Evolutionary conservation across 2,113 vertebrate species (phyloP).

Genomic region (Boleophthalmus pectinirostris): DNA sequence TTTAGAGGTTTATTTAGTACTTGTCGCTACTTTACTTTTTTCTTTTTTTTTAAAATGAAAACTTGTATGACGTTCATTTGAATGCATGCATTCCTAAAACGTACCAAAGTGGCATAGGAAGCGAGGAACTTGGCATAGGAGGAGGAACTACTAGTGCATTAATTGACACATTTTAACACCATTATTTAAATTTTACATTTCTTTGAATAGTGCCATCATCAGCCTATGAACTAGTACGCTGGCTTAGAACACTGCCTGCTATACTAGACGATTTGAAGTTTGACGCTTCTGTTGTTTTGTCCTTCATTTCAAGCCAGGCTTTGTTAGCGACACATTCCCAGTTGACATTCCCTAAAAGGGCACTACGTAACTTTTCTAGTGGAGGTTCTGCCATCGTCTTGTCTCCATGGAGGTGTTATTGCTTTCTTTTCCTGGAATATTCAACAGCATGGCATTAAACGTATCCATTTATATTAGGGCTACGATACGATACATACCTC

Average conservation of each 20-base stretch:
- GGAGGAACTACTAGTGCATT: constrained; percentile 8
- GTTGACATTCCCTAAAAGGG: neutral
- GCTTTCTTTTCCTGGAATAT: no score
- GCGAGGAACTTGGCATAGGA: constrained; percentile 33
- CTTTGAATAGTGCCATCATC: neutral
- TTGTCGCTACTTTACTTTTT: constrained; percentile 12
- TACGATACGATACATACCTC: no score
- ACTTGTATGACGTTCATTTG: constrained; percentile 54
- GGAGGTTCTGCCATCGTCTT: no score
- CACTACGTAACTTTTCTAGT: no score
- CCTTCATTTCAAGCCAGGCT: constrained; percentile 4
- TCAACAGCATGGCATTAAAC: no score
- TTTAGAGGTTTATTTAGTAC: constrained; percentile 37
- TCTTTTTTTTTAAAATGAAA: constrained; percentile 26
- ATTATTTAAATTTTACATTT: neutral
- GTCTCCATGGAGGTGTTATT: no score
- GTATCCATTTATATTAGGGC: no score
- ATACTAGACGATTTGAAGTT: neutral
- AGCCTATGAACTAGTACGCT: neutral
- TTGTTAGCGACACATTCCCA: constrained; percentile 15
- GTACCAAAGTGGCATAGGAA: constrained; percentile 66
- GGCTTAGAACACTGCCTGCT: constrained; percentile 15
- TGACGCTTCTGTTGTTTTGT: neutral
- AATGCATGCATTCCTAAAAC: constrained; percentile 73
- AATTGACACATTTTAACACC: neutral